phyloP scores from a whole-genome alignment of 2,797 vertebrate genomes.

The Novumbra hubbsi region DNA sequence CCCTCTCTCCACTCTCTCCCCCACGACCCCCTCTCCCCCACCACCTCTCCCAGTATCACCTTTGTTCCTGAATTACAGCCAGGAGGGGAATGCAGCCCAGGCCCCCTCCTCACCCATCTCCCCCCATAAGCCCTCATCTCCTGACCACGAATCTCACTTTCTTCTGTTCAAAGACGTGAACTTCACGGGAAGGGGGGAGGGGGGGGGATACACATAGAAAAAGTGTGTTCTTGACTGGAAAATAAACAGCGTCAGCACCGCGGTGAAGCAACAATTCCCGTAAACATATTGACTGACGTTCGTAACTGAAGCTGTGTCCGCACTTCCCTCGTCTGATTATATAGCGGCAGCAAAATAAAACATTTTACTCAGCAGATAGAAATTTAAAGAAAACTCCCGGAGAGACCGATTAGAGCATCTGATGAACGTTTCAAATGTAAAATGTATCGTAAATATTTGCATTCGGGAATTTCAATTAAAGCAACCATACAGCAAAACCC shows the following conservation, averaged over 20 bases:
- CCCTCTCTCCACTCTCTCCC: too few relatives aligned
- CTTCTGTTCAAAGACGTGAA: slow-evolving; percentile 71
- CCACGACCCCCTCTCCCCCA: too few relatives aligned
- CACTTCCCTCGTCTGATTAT: too few relatives aligned
- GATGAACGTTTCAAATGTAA: too few relatives aligned
- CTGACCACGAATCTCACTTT: slow-evolving; percentile 59
- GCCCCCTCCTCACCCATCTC: slow-evolving; percentile 2
- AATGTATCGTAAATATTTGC: not conserved
- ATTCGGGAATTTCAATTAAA: not conserved
- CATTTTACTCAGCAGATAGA: too few relatives aligned
- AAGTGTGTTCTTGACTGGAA: slow-evolving; percentile 5
- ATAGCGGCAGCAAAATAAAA: too few relatives aligned
- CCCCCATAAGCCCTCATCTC: slow-evolving; percentile 19
- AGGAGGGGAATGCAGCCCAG: slow-evolving; percentile 57
- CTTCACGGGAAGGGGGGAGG: slow-evolving; percentile 50
- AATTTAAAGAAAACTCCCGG: too few relatives aligned
- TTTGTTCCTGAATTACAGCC: slow-evolving; percentile 77
- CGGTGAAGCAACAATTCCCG: not conserved
- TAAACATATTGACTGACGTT: too few relatives aligned
- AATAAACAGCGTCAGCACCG: slow-evolving; percentile 15
- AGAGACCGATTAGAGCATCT: too few relatives aligned
- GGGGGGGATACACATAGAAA: slow-evolving; percentile 11
- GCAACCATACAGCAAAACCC: not conserved
- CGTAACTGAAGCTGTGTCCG: too few relatives aligned
- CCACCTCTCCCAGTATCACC: slow-evolving; percentile 61